Conservation (phyloP, 30 jellyfish, hydroid and myxozoan species). For the Mastigias papua region DNA sequence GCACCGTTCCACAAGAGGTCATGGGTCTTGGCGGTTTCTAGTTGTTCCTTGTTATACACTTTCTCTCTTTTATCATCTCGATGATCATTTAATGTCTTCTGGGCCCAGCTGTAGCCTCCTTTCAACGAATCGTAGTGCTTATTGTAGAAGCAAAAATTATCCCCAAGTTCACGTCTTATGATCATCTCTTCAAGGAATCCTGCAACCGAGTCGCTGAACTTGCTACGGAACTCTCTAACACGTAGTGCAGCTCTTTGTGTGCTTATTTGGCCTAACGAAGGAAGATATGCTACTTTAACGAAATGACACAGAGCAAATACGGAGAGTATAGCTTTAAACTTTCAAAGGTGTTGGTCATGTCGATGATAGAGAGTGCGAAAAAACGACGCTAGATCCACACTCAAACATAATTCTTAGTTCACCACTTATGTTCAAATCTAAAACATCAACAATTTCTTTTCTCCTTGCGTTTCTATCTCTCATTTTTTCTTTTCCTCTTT, state of each 20-base stretch:
- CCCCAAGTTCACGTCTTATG: slow-evolving; percentile 83
- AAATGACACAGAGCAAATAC: no score
- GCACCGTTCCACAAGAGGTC: slow-evolving; percentile 93
- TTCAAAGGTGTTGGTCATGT: no score
- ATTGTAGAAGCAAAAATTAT: slow-evolving; percentile 79
- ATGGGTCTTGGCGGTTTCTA: slow-evolving; percentile 81
- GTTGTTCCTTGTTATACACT: slow-evolving; percentile 55
- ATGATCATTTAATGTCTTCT: slow-evolving; percentile 80
- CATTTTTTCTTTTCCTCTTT: no score
- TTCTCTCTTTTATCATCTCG: slow-evolving; percentile 75
- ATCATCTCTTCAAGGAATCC: slow-evolving; percentile 83
- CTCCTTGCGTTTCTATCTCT: no score
- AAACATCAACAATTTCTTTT: no score
- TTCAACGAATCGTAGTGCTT: slow-evolving; percentile 68
- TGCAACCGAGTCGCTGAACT: slow-evolving; percentile 69
- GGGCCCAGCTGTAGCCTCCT: slow-evolving; percentile 87
- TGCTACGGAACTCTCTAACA: slow-evolving; percentile 57
- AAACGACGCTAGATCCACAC: no score
- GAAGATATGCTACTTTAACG: no score
- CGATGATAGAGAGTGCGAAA: no score
- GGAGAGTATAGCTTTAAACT: no score
- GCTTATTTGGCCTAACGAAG: slow-evolving; percentile 75
- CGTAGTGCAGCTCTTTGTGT: slow-evolving; percentile 82
- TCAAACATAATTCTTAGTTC: no score
- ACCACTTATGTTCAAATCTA: no score